A percentile compares a stretch with the other conserved stretches of the same genome.
These are phyloP conservation scores for Agrenia bidenticulata DNA, from an alignment of 2,888 invertebrate genomes.

Conservation along the genomic window DNA sequence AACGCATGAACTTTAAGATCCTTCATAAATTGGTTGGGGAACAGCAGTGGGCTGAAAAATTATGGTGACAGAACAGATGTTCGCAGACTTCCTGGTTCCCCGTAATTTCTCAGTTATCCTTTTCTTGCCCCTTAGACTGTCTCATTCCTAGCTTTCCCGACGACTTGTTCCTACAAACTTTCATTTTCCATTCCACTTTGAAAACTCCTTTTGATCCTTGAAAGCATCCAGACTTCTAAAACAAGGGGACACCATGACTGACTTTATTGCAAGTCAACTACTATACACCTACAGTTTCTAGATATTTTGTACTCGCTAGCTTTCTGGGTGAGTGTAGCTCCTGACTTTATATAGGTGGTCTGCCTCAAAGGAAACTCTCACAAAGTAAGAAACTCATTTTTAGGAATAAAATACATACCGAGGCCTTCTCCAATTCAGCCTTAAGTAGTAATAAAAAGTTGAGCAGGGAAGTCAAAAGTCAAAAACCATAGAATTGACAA, in stretches of 20 bases:
- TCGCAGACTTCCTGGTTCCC: conserved; percentile 29
- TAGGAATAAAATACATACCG: too few species aligned
- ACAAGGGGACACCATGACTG: too few species aligned
- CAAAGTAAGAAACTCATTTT: conserved; percentile 12
- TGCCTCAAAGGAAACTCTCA: conserved; percentile 13
- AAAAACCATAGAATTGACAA: conserved; percentile 33
- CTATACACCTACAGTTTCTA: neutral
- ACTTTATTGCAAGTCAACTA: conserved; percentile 11
- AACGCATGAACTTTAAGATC: conserved; percentile 39
- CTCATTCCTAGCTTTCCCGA: neutral
- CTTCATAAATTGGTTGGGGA: conserved; percentile 46
- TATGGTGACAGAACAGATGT: conserved; percentile 50
- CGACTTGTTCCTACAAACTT: neutral
- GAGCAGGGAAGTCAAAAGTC: neutral
- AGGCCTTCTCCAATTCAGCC: neutral
- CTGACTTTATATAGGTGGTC: conserved; percentile 1
- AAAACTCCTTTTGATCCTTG: conserved; percentile 10
- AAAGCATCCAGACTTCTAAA: neutral
- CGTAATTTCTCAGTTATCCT: conserved; percentile 24
- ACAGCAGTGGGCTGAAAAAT: conserved; percentile 46
- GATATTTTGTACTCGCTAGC: too few species aligned
- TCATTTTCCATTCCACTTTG: conserved; percentile 2
- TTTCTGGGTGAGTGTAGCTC: too few species aligned
- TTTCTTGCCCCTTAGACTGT: conserved; percentile 9
- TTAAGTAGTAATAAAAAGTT: too few species aligned